Evolutionary conservation across 2,888 invertebrate species (phyloP).

Genomic region (Philereme transversata): DNA sequence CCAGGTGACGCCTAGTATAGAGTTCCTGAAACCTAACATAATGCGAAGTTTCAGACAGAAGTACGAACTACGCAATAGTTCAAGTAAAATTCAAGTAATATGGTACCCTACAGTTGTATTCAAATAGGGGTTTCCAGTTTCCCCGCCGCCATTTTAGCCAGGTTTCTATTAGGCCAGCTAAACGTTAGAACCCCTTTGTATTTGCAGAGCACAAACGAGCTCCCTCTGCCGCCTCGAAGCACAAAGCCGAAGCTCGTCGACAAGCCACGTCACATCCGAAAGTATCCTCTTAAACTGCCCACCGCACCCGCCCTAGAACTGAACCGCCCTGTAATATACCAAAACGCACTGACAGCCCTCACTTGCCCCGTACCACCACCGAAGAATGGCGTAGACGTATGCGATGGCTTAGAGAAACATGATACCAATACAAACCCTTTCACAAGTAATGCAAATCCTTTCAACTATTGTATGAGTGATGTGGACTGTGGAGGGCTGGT

Average conservation of each 20-base stretch:
- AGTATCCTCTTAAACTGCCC: slow-evolving; percentile 62
- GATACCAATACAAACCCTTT: slow-evolving; percentile 69
- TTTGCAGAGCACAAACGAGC: slow-evolving; percentile 56
- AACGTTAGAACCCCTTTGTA: no score
- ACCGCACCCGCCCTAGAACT: slow-evolving; percentile 23
- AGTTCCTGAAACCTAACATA: no score
- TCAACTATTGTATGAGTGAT: slow-evolving; percentile 26
- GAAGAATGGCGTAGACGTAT: slow-evolving; percentile 47
- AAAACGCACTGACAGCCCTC: slow-evolving; percentile 53
- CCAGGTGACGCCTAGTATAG: no score
- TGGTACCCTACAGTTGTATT: no score
- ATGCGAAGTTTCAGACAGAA: no score
- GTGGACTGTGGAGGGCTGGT: slow-evolving; percentile 4
- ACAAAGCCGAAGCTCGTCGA: slow-evolving; percentile 67
- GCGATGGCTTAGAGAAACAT: slow-evolving; percentile 51
- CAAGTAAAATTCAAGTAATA: no score
- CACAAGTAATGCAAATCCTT: slow-evolving; percentile 35
- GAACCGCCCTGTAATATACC: slow-evolving; percentile 56
- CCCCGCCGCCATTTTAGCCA: no score
- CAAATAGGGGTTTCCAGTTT: no score
- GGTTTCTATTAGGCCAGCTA: no score
- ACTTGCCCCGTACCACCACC: not conserved
- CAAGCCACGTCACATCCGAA: slow-evolving; percentile 69
- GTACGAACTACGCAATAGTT: no score
- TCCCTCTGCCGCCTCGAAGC: slow-evolving; percentile 68